phyloP scores from a whole-genome alignment of 2,888 invertebrate genomes.

The Elegia similella region DNA sequence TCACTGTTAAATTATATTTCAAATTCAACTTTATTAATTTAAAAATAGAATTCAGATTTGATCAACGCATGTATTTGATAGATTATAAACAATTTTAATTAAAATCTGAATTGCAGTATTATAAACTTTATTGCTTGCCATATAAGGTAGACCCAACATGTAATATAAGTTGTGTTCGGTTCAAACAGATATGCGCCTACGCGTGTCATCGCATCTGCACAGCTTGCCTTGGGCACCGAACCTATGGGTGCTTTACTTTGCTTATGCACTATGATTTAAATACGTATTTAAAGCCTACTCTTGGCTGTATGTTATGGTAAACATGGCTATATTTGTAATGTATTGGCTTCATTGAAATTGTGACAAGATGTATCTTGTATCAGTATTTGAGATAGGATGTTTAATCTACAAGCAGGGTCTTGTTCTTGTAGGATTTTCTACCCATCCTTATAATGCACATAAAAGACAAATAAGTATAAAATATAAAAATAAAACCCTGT shows the following conservation, averaged over 20 bases:
- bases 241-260: conserved; percentile 46
- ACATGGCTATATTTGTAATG: conserved; percentile 9
- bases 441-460: too few relatives aligned
- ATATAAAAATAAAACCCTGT: too few relatives aligned
- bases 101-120: not conserved
- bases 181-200: conserved; percentile 46
- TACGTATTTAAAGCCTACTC: conserved; percentile 38
- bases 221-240: conserved; percentile 39
- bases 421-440: too few relatives aligned
- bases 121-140: not conserved
- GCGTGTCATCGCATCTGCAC: conserved; percentile 65
- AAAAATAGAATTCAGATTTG: not conserved
- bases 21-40: not conserved
- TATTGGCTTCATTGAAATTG: conserved; percentile 1
- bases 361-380: not conserved
- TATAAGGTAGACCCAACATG: not conserved
- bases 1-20: not conserved
- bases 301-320: conserved; percentile 17
- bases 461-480: too few relatives aligned
- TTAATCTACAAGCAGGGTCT: not conserved
- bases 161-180: not conserved
- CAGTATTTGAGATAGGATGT: not conserved
- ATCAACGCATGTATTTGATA: not conserved
- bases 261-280: conserved; percentile 48
- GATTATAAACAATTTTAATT: not conserved